Evolutionary conservation across 2,797 vertebrate genomes (phyloP).

Genomic region (Artibeus jamaicensis): DNA sequence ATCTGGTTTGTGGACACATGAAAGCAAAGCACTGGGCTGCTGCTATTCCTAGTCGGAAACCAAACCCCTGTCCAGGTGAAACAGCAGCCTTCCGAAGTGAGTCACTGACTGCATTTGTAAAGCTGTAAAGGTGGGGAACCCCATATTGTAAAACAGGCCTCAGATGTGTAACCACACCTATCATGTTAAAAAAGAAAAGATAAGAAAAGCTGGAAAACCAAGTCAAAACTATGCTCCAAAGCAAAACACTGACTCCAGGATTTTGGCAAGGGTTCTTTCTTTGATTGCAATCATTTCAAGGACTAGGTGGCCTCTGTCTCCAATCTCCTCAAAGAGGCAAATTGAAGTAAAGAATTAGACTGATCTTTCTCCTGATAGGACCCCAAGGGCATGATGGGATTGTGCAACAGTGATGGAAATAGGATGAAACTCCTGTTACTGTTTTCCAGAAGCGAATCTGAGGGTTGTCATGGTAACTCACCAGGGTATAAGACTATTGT

Average conservation of each 20-base stretch:
- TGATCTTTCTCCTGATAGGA: not conserved
- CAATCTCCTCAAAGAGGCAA: not conserved
- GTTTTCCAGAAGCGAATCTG: constrained; percentile 37
- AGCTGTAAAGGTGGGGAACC: not conserved
- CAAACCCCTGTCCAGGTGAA: not conserved
- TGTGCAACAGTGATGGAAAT: not conserved
- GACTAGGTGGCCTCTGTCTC: not conserved
- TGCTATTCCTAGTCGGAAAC: not conserved
- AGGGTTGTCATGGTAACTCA: constrained; percentile 58
- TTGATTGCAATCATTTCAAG: not conserved
- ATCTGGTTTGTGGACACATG: not conserved
- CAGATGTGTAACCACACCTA: not conserved
- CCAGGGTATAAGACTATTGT: not conserved
- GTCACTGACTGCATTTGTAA: not conserved
- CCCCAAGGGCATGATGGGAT: not conserved
- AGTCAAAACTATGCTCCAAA: not conserved
- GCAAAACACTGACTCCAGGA: not conserved
- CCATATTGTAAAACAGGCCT: not conserved
- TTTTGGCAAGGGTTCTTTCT: not conserved
- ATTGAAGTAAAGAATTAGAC: not conserved
- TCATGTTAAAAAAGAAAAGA: not conserved
- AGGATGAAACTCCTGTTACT: not conserved
- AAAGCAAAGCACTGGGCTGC: not conserved
- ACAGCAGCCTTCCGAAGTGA: not conserved
- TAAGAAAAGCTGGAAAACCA: not conserved